These are phyloP conservation scores for Acromyrmex heyeri DNA, from an alignment of 1,140 invertebrate genomes.

Conservation along the genomic window DNA sequence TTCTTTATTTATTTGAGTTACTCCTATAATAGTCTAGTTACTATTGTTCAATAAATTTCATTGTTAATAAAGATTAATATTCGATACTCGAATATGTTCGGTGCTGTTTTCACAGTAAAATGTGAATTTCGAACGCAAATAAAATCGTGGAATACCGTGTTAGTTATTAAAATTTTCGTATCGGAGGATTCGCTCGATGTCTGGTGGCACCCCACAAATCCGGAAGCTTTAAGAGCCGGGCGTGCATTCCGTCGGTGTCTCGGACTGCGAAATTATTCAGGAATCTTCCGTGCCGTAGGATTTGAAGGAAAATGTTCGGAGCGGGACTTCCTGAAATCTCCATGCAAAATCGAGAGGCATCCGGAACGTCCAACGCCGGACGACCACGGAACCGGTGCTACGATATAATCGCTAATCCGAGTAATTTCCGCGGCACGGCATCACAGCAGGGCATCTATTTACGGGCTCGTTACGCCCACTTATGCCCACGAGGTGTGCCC, in stretches of 20 bases:
- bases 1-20: too few relatives aligned
- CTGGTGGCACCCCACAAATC: conserved; percentile 20
- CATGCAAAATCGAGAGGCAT: conserved; percentile 35
- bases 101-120: neutral
- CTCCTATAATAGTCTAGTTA: too few relatives aligned
- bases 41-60: too few relatives aligned
- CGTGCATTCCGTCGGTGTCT: conserved; percentile 24
- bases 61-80: neutral
- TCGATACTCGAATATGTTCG: neutral
- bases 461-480: conserved; percentile 52
- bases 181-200: neutral
- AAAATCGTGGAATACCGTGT: neutral
- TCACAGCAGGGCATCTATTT: conserved; percentile 38
- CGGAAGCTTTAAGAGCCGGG: conserved; percentile 38
- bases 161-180: conserved; percentile 47
- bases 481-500: conserved; percentile 31
- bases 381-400: neutral
- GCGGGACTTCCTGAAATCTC: conserved; percentile 27
- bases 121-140: conserved; percentile 11
- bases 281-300: neutral
- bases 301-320: conserved; percentile 29
- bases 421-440: conserved; percentile 48
- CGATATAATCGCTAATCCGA: conserved; percentile 43
- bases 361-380: neutral
- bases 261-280: conserved; percentile 47